Conservation (phyloP, 1,140 invertebrate species). For the Lucilia cuprina region DNA sequence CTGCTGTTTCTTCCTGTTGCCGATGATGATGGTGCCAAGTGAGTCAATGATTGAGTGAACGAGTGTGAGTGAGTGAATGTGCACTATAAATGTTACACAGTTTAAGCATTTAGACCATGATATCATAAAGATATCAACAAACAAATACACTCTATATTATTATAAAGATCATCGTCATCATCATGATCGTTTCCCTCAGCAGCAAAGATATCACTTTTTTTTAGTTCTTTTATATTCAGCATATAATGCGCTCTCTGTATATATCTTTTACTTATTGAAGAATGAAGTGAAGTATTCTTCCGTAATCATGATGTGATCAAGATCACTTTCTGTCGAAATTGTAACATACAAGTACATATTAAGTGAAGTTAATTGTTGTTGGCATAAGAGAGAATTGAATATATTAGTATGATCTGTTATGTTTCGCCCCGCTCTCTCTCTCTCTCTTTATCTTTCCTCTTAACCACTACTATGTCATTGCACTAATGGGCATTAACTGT, state of each 20-base stretch:
- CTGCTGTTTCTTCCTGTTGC: background rate
- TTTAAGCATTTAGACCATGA: slow-evolving; percentile 12
- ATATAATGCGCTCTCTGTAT: too few species aligned
- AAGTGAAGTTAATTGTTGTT: slow-evolving; percentile 28
- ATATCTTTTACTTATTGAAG: background rate
- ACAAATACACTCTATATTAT: too few species aligned
- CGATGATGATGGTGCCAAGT: background rate
- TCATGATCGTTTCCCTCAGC: background rate
- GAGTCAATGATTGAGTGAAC: background rate
- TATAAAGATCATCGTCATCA: background rate
- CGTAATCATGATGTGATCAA: slow-evolving; percentile 17
- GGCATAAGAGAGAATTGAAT: slow-evolving; percentile 8
- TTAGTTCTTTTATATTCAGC: too few species aligned
- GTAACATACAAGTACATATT: background rate
- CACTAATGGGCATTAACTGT: background rate
- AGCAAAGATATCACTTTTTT: background rate
- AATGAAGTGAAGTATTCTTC: background rate
- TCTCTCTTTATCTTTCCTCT: background rate
- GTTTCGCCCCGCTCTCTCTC: too few species aligned
- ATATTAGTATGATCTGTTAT: background rate
- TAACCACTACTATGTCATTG: background rate
- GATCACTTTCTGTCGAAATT: slow-evolving; percentile 23
- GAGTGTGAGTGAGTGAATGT: slow-evolving; percentile 2
- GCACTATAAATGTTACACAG: background rate
- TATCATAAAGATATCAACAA: background rate